phyloP scores from a whole-genome alignment of 2,888 invertebrate genomes.

The Hirtodrosophila alboralis region DNA sequence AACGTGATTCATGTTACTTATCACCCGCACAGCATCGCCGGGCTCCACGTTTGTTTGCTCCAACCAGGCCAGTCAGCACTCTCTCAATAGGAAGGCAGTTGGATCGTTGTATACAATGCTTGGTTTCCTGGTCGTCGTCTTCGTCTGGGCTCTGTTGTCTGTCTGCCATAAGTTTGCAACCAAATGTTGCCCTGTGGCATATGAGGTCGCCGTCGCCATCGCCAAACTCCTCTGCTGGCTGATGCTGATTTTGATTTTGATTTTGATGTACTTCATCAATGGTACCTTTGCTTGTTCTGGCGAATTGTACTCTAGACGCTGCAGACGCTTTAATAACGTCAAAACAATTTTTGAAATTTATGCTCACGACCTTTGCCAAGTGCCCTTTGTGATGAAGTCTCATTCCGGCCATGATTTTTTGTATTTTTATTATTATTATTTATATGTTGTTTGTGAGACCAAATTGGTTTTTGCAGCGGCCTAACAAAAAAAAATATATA shows the following conservation, averaged over 20 bases:
- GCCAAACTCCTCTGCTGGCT: conserved; percentile 11
- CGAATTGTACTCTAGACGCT: conserved; percentile 47
- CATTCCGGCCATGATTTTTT: conserved; percentile 17
- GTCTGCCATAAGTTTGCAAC: conserved; percentile 49
- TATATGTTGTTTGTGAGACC: conserved; percentile 9
- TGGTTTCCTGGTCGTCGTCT: conserved; percentile 23
- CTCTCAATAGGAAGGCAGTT: conserved; percentile 28
- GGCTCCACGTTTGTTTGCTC: too few relatives aligned
- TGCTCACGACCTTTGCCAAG: conserved; percentile 74
- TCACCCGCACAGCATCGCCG: conserved; percentile 77
- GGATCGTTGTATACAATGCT: conserved; percentile 25
- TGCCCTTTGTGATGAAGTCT: conserved; percentile 39
- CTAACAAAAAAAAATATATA: conserved; percentile 13
- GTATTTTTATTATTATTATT: conserved; percentile 21
- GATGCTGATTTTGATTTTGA: conserved; percentile 19
- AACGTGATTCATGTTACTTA: conserved; percentile 80
- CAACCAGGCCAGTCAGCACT: conserved; percentile 12
- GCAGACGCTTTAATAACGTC: conserved; percentile 58
- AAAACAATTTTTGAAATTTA: conserved; percentile 75
- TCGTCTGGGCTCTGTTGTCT: not conserved
- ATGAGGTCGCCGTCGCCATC: conserved; percentile 58
- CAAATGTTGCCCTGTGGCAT: conserved; percentile 74
- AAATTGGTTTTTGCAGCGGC: conserved; percentile 3
- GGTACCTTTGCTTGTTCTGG: conserved; percentile 31
- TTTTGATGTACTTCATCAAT: conserved; percentile 69